Evolutionary conservation across 2,113 vertebrate species (phyloP).

Genomic region (Larimichthys polyactis): DNA sequence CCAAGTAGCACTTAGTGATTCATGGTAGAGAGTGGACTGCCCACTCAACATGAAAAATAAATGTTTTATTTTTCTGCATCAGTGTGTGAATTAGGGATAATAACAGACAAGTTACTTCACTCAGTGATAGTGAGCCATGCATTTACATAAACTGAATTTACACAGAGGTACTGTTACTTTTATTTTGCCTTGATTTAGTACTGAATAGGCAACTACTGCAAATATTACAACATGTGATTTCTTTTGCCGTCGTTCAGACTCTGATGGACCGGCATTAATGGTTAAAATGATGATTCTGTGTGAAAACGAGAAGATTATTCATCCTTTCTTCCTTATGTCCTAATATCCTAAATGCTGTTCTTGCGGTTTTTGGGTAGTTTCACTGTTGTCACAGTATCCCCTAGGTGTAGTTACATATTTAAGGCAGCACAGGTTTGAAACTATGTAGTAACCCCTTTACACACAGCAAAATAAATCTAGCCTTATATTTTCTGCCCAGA

Average conservation of each 20-base stretch:
- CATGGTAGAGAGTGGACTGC: background rate
- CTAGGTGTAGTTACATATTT: background rate
- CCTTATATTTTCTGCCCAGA: background rate
- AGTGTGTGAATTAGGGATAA: background rate
- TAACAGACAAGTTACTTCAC: background rate
- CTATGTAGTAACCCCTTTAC: background rate
- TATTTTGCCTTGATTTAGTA: no score
- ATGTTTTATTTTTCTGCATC: no score
- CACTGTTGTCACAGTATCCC: background rate
- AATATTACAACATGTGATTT: background rate
- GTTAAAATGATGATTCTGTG: background rate
- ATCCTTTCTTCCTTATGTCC: background rate
- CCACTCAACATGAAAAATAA: background rate
- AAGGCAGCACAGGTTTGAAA: background rate
- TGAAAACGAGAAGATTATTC: background rate
- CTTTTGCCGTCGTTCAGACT: background rate
- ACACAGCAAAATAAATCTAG: background rate
- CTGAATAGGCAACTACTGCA: no score
- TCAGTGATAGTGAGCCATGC: no score
- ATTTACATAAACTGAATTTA: no score
- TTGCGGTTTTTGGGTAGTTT: no score
- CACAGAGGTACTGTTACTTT: no score
- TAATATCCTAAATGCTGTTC: background rate
- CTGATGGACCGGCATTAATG: background rate
- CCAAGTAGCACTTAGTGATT: conserved; percentile 20